Percentiles rank a stretch among this genome's conserved stretches.
Evolutionary conservation across 2,797 vertebrate genomes (phyloP).

Genomic region (Babyrousa celebensis): DNA sequence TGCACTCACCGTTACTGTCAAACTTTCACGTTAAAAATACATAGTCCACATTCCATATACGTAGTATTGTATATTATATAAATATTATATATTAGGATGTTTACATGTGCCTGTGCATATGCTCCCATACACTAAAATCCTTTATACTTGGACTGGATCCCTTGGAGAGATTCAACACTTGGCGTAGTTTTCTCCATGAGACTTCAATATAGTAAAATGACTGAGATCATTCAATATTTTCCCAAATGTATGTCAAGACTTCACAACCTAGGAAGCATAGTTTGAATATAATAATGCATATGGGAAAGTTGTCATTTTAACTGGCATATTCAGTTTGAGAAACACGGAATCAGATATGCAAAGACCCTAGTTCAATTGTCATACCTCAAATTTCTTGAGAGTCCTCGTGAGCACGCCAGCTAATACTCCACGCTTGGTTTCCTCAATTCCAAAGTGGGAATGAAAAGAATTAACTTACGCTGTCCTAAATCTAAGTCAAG

Average conservation of each 20-base stretch:
- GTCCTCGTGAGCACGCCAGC: background rate
- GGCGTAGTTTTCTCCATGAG: background rate
- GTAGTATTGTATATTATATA: too few species aligned
- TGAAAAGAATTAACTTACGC: background rate
- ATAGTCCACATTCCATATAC: background rate
- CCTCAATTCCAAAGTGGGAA: background rate
- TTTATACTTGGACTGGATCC: background rate
- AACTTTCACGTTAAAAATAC: background rate
- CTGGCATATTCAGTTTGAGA: background rate
- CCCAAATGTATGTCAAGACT: slow-evolving; percentile 5
- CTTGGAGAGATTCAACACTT: background rate
- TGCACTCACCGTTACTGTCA: background rate
- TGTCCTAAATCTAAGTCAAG: background rate
- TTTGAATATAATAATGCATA: background rate
- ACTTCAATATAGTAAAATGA: background rate
- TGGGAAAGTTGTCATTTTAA: background rate
- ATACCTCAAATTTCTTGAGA: background rate
- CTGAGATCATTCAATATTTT: slow-evolving; percentile 10
- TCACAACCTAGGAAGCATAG: background rate
- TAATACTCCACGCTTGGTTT: background rate
- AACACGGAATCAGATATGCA: background rate
- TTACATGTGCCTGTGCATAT: background rate
- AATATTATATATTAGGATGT: background rate
- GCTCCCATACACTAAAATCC: background rate
- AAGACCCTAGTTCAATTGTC: background rate